phyloP scores from a whole-genome alignment of 2,888 invertebrate genomes.

The Acanthosepion lycidas region DNA sequence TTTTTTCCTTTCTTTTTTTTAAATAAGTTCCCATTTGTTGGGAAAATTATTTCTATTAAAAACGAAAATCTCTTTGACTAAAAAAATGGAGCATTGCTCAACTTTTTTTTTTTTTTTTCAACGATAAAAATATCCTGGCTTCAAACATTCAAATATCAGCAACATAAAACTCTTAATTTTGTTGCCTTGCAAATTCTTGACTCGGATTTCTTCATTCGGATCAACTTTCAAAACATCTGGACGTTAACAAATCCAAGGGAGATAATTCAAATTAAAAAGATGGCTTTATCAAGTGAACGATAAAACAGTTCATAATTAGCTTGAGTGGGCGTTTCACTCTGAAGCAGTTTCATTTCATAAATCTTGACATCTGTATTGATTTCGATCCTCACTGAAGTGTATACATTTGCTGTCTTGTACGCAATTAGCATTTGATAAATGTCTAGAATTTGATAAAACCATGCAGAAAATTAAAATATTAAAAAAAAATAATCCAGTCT shows the following conservation, averaged over 20 bases:
- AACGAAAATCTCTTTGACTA: neutral
- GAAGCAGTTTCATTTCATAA: too few species aligned
- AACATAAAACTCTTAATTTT: neutral
- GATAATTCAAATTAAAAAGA: neutral
- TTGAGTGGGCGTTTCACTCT: too few species aligned
- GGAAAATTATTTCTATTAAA: neutral
- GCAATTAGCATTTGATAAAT: too few species aligned
- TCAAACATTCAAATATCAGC: neutral
- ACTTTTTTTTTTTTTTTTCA: neutral
- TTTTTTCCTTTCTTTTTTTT: too few species aligned
- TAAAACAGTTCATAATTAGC: neutral
- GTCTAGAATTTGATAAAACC: too few species aligned
- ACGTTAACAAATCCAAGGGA: neutral
- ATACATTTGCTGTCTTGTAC: too few species aligned
- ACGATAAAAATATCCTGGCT: neutral
- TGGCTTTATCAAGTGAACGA: neutral
- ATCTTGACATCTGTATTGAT: too few species aligned
- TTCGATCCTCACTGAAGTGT: too few species aligned
- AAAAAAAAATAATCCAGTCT: too few species aligned
- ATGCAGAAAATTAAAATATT: too few species aligned
- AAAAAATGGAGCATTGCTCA: neutral
- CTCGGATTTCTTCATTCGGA: neutral
- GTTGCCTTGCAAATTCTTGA: neutral
- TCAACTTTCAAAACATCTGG: neutral
- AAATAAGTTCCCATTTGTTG: too few species aligned